Evolutionary conservation across 2,797 vertebrate genomes (phyloP).

Genomic region (Forpus xanthops): DNA sequence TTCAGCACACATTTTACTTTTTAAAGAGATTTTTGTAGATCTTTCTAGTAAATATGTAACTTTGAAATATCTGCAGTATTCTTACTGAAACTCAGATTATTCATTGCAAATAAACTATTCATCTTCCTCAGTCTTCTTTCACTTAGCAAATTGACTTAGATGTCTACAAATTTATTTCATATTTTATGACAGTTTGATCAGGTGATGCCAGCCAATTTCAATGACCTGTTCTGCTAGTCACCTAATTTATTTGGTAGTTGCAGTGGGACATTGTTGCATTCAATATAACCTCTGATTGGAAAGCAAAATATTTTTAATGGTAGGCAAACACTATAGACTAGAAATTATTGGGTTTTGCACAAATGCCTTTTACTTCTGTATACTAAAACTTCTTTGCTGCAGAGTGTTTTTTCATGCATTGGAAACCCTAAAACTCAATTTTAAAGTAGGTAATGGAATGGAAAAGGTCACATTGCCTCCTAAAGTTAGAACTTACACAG

Average conservation of each 20-base stretch:
- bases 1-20: conserved; percentile 67
- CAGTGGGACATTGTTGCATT: not conserved
- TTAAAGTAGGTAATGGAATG: not conserved
- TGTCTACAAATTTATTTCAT: not conserved
- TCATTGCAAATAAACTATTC: not conserved
- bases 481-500: not conserved
- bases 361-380: not conserved
- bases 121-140: not conserved
- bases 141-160: not conserved
- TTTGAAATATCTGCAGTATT: conserved; percentile 46
- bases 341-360: not conserved
- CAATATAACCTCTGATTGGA: not conserved
- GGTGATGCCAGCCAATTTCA: not conserved
- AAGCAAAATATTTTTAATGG: not conserved
- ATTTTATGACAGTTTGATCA: not conserved
- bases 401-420: not conserved
- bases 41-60: conserved; percentile 60
- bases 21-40: conserved; percentile 43
- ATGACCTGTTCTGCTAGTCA: not conserved
- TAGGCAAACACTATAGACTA: not conserved
- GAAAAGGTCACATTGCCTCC: not conserved
- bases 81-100: conserved; percentile 7
- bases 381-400: not conserved
- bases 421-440: not conserved
- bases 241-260: not conserved